Evolutionary conservation across 2,888 invertebrate species (phyloP).

Genomic region (Alloplasta piceator): DNA sequence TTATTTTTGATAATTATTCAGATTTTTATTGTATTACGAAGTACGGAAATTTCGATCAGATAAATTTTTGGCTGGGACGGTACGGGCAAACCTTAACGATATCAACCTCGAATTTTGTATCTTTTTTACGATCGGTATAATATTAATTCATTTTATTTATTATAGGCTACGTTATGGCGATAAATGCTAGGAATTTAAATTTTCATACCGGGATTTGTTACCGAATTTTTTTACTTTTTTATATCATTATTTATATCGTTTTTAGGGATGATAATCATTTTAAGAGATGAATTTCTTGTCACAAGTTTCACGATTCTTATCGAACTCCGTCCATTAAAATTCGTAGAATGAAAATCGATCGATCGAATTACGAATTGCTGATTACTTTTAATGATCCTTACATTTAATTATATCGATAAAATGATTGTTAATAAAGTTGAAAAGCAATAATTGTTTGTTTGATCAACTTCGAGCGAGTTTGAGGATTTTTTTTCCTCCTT

Average conservation of each 20-base stretch:
- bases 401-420: not conserved
- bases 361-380: not conserved
- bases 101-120: conserved; percentile 22
- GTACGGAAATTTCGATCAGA: too few relatives aligned
- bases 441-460: conserved; percentile 34
- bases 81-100: conserved; percentile 20
- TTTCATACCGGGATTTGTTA: not conserved
- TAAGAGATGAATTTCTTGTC: not conserved
- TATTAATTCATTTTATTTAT: conserved; percentile 22
- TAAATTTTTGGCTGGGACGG: too few relatives aligned
- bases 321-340: conserved; percentile 66
- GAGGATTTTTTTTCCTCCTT: not conserved
- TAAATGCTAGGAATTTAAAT: not conserved
- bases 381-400: too few relatives aligned
- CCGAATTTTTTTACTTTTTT: not conserved
- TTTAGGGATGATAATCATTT: not conserved
- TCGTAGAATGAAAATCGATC: conserved; percentile 13
- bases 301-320: conserved; percentile 52
- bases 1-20: too few relatives aligned
- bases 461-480: conserved; percentile 6
- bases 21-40: too few relatives aligned
- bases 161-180: not conserved
- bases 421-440: not conserved
- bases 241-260: conserved; percentile 14
- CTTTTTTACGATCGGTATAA: conserved; percentile 7